A percentile compares a stretch with the other conserved stretches of the same genome.
Evolutionary conservation across 1,140 invertebrate species (phyloP).

Genomic region (Protaetia brevitarsis): DNA sequence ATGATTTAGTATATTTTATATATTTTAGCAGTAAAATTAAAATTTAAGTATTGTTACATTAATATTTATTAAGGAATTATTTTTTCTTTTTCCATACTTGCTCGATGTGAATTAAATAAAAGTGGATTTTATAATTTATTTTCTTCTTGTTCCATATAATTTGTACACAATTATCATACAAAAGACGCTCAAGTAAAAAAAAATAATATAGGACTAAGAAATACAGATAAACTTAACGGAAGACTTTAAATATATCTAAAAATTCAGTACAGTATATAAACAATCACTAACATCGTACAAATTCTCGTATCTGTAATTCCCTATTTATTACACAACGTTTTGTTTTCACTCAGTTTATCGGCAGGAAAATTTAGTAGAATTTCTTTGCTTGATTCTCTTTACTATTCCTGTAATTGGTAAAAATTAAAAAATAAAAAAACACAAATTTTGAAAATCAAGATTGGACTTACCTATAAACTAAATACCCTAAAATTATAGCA

Average conservation of each 20-base stretch:
- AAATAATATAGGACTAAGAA: slow-evolving; percentile 1
- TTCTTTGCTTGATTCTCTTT: slow-evolving; percentile 86
- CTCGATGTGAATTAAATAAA: no score
- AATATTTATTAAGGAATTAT: no score
- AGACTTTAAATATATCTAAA: slow-evolving; percentile 17
- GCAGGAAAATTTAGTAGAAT: slow-evolving; percentile 63
- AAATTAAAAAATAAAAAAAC: slow-evolving; percentile 41
- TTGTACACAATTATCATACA: slow-evolving; percentile 18
- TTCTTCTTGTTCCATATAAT: background rate
- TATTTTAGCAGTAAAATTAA: no score
- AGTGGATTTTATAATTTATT: background rate
- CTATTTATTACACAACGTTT: background rate
- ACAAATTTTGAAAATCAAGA: background rate
- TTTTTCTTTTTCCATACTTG: no score
- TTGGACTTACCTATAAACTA: slow-evolving; percentile 76
- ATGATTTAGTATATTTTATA: no score
- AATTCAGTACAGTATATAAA: slow-evolving; percentile 21
- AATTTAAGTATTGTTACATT: no score
- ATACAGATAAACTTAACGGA: slow-evolving; percentile 22
- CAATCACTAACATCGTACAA: slow-evolving; percentile 20
- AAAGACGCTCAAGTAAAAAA: slow-evolving; percentile 13
- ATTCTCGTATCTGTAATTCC: no score
- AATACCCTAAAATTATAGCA: slow-evolving; percentile 73
- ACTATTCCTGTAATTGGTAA: slow-evolving; percentile 76
- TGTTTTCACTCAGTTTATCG: background rate